Evolutionary conservation across 2,888 invertebrate genomes (phyloP), one percentile per base, ranked within the genome.

Genomic region (Clivina fossor): DNA sequence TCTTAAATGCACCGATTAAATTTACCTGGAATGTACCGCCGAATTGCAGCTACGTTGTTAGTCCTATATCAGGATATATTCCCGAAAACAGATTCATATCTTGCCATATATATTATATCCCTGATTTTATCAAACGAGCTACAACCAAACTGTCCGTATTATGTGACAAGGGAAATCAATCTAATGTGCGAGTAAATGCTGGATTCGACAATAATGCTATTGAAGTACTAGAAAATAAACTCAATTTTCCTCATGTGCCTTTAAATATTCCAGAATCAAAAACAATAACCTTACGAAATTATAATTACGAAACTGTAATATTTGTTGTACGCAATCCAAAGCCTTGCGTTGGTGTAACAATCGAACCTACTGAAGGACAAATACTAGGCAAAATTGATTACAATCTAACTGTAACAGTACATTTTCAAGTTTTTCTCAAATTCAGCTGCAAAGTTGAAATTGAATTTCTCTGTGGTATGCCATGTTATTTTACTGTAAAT

Each of bases 11-110:
- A 64, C 70, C 76, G 37, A 77, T 78, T 1, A 63, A 71, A 3
- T 81, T 78, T 69, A 66, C 74, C 43, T 78, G 82, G 64, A 69
- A 78, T 24, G 71, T 81, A 40, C 78, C 78, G 1, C 64, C 74
- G 9, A 69, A 76, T 44, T 75, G 78, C 44, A 72, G 78, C 43
- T 72, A 80, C 60, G 69, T 58, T 54, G 71, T 84, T 44, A 70
- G 76, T 61, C 84, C 84, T 1, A 69, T 71, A 65, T 65, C 58
- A 56, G 84, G 83, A 19, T 70, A 63, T 1, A 76, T 83, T 51
- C 71, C 77, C 9, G 77, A 79, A 9, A 78, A 78, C 66, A 74
- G 74, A 64, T 71, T 74, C 22, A 69, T 82, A 37, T 69, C 71
- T 9, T 78, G 79, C 61, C 70, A 74, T 53, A 71, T 81, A 38